Conservation (phyloP, 2,888 invertebrate genomes). For the Elaeidobius kamerunicus region DNA sequence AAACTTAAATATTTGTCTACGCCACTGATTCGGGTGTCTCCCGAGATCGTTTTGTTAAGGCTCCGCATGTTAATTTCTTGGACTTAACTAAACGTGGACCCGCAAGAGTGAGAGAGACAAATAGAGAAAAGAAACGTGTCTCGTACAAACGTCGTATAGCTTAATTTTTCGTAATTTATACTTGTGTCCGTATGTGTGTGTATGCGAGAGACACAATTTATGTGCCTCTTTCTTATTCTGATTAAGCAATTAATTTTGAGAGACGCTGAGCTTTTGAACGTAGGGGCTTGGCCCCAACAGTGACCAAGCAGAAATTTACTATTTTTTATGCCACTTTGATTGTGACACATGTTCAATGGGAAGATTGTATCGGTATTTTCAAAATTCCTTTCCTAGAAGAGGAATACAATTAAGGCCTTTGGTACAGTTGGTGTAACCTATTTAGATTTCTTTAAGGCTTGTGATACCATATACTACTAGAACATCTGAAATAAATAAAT, state of each 20-base stretch:
- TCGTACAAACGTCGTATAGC: constrained; percentile 27
- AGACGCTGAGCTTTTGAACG: constrained; percentile 18
- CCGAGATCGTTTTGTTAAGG: constrained; percentile 28
- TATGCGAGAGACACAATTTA: constrained; percentile 29
- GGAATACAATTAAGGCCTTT: no score
- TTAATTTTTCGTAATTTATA: constrained; percentile 33
- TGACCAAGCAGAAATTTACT: constrained; percentile 4
- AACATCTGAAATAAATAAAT: no score
- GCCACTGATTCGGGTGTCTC: background rate
- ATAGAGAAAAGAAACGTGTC: constrained; percentile 26
- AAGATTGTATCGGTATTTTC: no score
- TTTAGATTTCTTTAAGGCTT: no score
- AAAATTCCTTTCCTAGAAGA: no score
- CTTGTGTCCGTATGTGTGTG: constrained; percentile 16
- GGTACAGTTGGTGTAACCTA: no score
- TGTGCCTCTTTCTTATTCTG: constrained; percentile 32
- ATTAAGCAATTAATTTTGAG: constrained; percentile 32
- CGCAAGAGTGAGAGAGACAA: no score
- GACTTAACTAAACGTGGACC: constrained; percentile 23
- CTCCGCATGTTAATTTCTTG: constrained; percentile 29
- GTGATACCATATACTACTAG: no score
- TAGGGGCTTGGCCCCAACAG: constrained; percentile 14
- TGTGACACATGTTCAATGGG: no score
- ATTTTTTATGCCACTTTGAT: no score
- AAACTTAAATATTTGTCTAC: no score